Base-by-base conservation (phyloP, 2,113 vertebrate species). In the Pipra filicauda region DNA sequence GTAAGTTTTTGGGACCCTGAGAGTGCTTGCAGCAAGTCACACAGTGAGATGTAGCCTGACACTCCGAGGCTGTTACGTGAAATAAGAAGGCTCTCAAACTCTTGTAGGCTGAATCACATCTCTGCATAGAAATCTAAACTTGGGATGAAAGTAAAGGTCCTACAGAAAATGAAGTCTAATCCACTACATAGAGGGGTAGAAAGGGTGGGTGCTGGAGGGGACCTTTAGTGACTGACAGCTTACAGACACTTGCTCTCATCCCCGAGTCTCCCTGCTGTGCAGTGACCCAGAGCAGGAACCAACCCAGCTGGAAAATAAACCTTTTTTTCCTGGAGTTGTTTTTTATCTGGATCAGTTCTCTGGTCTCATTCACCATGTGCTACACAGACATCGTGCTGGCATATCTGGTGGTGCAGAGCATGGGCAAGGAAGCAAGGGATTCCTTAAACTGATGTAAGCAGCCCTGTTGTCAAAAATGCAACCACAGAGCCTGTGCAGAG, bases 221-320 rank as follows among this genome's bases (percentile, higher is more conserved):
- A 74, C n/a, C 28, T 91, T 84, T 67, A 37, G 43, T 81, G 80
- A 33, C 69, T 89, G 93, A 91, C 87, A 89, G 46, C 31, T 89
- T 89, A 84, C 69, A 94, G 55, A 89, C 55, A 46, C 89, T 95
- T 84, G 61, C 43, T 78, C 59, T 91, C 43, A 72, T 82, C 77
- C 77, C 35, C 15, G 33, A 65, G 49, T 89, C 24, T 67, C 52
- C 88, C 90, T 82, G 82, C 92, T 93, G 93, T 82, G 88, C 85
- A 75, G 57, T 93, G 89, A 95, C 90, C 95, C 81, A 85, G 57
- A 76, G 62, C 77, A 96, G 49, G 78, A 94, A 65, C 85, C 66
- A 85, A 41, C n/a, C 33, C 88, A 76, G 31, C 71, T 88, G 78
- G 61, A 88, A 91, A 96, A 85, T 57, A 95, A 96, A 91, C 49